Conservation (phyloP, 2,888 invertebrate species). For the Ormyrus labotus region DNA sequence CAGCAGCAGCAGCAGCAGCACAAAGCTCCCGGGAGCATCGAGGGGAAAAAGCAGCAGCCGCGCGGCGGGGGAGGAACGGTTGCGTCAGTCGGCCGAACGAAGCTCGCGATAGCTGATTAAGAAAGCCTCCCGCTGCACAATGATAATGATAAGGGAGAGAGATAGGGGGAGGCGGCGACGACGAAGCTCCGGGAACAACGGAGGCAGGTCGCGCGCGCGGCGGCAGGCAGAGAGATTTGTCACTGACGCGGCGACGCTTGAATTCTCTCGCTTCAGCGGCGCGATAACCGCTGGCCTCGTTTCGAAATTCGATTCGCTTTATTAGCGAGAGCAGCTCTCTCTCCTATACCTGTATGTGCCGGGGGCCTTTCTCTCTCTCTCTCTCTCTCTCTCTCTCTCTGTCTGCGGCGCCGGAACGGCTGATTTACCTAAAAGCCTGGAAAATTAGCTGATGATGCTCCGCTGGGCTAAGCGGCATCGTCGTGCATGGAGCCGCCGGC, state of each 20-base stretch:
- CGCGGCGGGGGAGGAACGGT: not conserved
- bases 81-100: not conserved
- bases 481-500: no score
- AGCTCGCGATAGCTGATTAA: slow-evolving; percentile 42
- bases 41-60: no score
- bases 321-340: no score
- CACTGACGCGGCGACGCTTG: slow-evolving; percentile 32
- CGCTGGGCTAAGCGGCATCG: slow-evolving; percentile 12
- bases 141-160: slow-evolving; percentile 60
- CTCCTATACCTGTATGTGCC: no score
- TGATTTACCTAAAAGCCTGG: slow-evolving; percentile 36
- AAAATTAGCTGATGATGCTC: slow-evolving; percentile 30
- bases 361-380: not conserved
- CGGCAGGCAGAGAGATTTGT: slow-evolving; percentile 45
- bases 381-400: not conserved
- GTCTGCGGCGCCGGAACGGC: not conserved
- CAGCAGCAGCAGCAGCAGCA: no score
- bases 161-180: slow-evolving; percentile 20
- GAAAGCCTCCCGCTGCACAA: slow-evolving; percentile 53
- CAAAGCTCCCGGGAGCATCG: no score
- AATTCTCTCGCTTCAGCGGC: not conserved
- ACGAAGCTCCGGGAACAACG: slow-evolving; percentile 2
- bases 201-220: slow-evolving; percentile 16
- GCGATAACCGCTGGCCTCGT: slow-evolving; percentile 50
- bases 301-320: slow-evolving; percentile 50